These are phyloP conservation scores for Drosophila repleta DNA, from an alignment of 1,140 invertebrate genomes.

Conservation along the genomic window DNA sequence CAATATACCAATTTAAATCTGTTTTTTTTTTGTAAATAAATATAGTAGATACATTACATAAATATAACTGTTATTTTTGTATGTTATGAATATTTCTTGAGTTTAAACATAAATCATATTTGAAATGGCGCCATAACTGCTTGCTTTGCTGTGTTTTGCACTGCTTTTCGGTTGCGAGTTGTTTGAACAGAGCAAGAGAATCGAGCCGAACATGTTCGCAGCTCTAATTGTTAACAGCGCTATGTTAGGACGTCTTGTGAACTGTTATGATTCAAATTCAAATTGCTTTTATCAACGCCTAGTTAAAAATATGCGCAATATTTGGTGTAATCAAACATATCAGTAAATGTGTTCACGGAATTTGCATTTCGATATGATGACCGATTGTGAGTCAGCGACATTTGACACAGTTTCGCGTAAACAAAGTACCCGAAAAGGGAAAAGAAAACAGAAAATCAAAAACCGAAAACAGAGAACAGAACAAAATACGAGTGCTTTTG, in stretches of 20 bases:
- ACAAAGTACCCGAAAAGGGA: constrained; percentile 48
- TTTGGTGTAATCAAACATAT: constrained; percentile 7
- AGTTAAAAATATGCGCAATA: constrained; percentile 24
- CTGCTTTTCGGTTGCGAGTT: constrained; percentile 43
- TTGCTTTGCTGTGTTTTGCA: constrained; percentile 20
- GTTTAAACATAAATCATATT: constrained; percentile 1
- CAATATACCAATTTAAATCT: too few species aligned
- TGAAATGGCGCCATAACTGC: constrained; percentile 36
- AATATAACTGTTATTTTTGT: too few species aligned
- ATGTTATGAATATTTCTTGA: not conserved
- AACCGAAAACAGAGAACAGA: not conserved
- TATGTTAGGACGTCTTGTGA: constrained; percentile 10
- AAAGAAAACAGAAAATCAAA: not conserved
- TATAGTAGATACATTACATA: too few species aligned
- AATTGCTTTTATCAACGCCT: constrained; percentile 8
- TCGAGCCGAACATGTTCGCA: constrained; percentile 48
- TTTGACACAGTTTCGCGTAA: constrained; percentile 58
- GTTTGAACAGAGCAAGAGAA: not conserved
- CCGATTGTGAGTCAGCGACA: constrained; percentile 52
- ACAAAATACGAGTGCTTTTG: constrained; percentile 31
- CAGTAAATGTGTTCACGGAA: constrained; percentile 10
- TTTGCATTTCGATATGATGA: constrained; percentile 25
- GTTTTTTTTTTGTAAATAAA: too few species aligned
- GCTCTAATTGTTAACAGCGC: constrained; percentile 34
- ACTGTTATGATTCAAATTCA: constrained; percentile 15